Evolutionary conservation across 2,113 vertebrate species (phyloP), one percentile per base, ranked within the genome.

Genomic region (Ia io): DNA sequence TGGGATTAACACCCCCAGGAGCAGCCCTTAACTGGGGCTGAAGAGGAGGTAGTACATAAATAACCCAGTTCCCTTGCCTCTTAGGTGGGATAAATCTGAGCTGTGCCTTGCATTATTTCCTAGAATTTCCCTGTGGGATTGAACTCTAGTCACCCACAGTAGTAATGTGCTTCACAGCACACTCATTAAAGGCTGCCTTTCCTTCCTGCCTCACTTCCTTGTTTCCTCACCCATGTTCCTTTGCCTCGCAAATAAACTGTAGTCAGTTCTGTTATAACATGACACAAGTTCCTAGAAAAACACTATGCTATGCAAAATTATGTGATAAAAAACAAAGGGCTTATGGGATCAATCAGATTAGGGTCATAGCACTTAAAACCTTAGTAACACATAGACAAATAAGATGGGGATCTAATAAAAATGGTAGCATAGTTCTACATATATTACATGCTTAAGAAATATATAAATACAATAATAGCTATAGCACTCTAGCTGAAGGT

Each of bases 261-360:
- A 83, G 83, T 73, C 35, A 89, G 23, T 93, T 93, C 87, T 70
- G 32, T 65, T 73, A 3, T 91, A 74, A 74, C 2, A 32, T 91
- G 69, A 84, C n/a, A 77, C 56, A 61, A 53, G 40, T 88, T 90
- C 51, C 59, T 82, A 92, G 95, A 96, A 91, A 92, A 95, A 93
- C 59, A 89, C 49, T 2, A 1, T 80, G 70, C n/a, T 93, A 63
- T 90, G 80, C 90, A 94, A 80, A 95, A 82, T 28, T 73, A 79
- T 92, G 84, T 61, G 67, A 37, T 91, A 73, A 89, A 94, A 93
- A 69, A 35, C 42, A 92, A 51, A 87, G 61, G 90, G 25, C 35
- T 96, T 84, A 44, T 91, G 67, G 87, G 59, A 79, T 79, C 86
- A 93, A 79, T 93, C 90, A 87, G 70, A 93, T 84, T 67, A 78